Base-by-base conservation (phyloP, 2,113 vertebrate genomes). In the Sakesphorus luctuosus region DNA sequence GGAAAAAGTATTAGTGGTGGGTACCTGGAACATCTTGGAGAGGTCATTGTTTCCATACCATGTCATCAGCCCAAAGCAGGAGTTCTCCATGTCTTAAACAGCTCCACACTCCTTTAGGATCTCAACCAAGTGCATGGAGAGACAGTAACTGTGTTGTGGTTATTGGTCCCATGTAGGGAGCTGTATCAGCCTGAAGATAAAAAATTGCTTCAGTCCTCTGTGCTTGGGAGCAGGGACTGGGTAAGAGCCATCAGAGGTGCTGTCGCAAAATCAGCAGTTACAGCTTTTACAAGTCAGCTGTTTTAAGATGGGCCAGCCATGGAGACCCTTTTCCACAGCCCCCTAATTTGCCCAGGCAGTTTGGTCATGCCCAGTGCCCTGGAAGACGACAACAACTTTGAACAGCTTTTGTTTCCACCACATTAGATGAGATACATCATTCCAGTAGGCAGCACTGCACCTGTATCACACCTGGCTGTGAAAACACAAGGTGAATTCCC, bases 21-120 rank as follows among this genome's bases (percentile, higher is more conserved):
- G 33, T 29, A 56, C 19, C 17, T 40, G 38, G 58, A 55, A 44
- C 8, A 13, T 49, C 18, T 82, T 66, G 62, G 69, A 65, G 76
- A 10, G 36, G 17, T 62, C 0, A 0, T 19, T 40, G 14, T 63
- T 82, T 84, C 44, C 24, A 15, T 49, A 21, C 14, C 12, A 1
- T 46, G 23, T 31, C 28, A 47, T 20, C 17, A 61, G 47, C 58
- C 40, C 15, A 6, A 28, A 76, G 66, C 35, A 72, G 87, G 44
- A 66, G 7, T 43, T 84, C 43, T 84, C 24, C 17, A 26, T 11
- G n/a, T 85, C 62, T 23, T 18, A 58, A 72, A 31, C 44, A 44
- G 24, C 35, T 63, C 75, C 35, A 28, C 19, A 4, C 25, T 36
- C 53, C 74, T 79, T 43, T 10, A 40, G 28, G 18, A 35, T 36